A percentile compares a stretch with the other conserved stretches of the same genome.
These are phyloP conservation scores for Drosophila novamexicana DNA, from an alignment of 1,140 invertebrate genomes.

Conservation along the genomic window DNA sequence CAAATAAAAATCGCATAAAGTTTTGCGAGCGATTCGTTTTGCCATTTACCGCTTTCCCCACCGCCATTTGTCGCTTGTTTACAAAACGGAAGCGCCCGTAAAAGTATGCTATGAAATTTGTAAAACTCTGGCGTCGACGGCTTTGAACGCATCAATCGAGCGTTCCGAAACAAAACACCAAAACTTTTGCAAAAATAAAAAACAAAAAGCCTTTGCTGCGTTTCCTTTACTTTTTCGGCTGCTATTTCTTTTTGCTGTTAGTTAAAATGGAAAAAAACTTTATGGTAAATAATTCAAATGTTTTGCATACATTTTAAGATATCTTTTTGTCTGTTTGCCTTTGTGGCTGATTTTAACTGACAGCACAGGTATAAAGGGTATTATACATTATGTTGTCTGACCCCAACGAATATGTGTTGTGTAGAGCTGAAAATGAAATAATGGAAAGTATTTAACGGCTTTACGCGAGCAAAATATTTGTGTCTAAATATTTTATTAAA, in stretches of 20 bases:
- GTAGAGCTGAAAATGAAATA: too few relatives aligned
- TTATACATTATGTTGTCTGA: not conserved
- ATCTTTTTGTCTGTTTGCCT: slow-evolving; percentile 27
- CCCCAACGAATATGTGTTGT: not conserved
- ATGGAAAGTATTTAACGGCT: too few relatives aligned
- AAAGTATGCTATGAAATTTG: slow-evolving; percentile 80
- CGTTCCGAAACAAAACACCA: slow-evolving; percentile 43
- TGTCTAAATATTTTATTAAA: too few relatives aligned
- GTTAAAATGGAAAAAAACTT: slow-evolving; percentile 53
- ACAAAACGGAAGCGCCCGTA: slow-evolving; percentile 72
- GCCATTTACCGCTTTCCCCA: slow-evolving; percentile 8
- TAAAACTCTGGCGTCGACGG: slow-evolving; percentile 46
- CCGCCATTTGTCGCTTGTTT: slow-evolving; percentile 47
- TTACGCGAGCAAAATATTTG: too few relatives aligned
- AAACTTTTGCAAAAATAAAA: slow-evolving; percentile 29
- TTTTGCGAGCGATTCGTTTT: slow-evolving; percentile 38
- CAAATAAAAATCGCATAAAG: slow-evolving; percentile 76
- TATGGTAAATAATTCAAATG: slow-evolving; percentile 75
- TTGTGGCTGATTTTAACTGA: slow-evolving; percentile 24
- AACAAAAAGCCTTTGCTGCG: slow-evolving; percentile 10
- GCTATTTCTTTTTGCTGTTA: slow-evolving; percentile 12
- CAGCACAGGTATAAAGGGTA: not conserved
- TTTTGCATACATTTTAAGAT: slow-evolving; percentile 51
- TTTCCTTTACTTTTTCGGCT: slow-evolving; percentile 9
- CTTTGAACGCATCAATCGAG: slow-evolving; percentile 71